Evolutionary conservation across 2,113 vertebrate genomes (phyloP), one percentile per base, ranked within the genome.

Genomic region (Microcebus ravelobensis): DNA sequence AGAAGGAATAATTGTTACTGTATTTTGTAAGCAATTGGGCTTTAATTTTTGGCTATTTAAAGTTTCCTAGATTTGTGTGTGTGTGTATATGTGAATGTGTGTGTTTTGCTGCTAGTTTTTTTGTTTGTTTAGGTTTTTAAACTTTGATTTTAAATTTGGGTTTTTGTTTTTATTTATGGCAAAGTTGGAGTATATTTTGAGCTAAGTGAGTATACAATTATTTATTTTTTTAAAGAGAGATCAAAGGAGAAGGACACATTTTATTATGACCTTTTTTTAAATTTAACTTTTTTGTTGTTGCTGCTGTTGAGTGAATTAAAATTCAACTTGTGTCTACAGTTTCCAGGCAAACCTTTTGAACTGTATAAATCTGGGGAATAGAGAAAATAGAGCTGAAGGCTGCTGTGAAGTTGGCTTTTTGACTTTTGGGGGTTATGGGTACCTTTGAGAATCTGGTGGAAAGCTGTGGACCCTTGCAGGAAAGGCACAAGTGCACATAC

Each of bases 161-260:
- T 89, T 29, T 93, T 93, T 90, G 70, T 29, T 67, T 92, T 96
- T 82, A 79, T 89, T 80, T 89, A 82, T 86, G 52, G 36, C 55
- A 57, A 86, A 34, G 10, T 52, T 77, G 61, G 39, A 8, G 34
- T 81, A 59, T 82, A 85, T 45, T 93, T 94, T 91, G 55, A 94
- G 8, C 68, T 79, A 65, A 89, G 50, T 42, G 7, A 80, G 79
- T 96, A 89, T 88, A 67, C 20, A 31, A 63, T 74, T 31, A 15
- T 63, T 65, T 80, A 29, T 39, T 71, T 91, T 77, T 85, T 73
- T 39, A 39, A 74, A 65, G 45, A 52, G 29, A 80, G 59, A 76
- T 57, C 55, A 74, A 90, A 79, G 68, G 42, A 95, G 27, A 79
- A 45, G 45, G 45, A 79, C 70, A 31, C 0, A 34, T 92, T 89